Base-by-base conservation (phyloP, 1,140 invertebrate species). In the Acromyrmex heyeri region DNA sequence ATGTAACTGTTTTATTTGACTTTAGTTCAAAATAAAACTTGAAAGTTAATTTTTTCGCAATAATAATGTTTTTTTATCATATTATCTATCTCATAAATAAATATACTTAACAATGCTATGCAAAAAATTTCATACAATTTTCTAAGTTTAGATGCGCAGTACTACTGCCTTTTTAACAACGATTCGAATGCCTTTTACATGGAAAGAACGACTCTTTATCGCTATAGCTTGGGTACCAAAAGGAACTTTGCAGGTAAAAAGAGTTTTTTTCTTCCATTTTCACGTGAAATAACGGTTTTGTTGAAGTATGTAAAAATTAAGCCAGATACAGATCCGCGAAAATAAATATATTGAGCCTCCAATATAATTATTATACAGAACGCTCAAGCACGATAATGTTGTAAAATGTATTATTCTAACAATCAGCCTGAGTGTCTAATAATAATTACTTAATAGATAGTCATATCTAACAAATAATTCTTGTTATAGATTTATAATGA, bases 191-290 rank as follows among this genome's bases (percentile, higher is more conserved):
- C 55, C 87, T 0, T 94, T 95, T 14, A 93, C 91, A 48, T 81
- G 82, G 62, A 94, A 93, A 72, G 95, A 95, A 87, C 87, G 92
- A 61, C 34, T 94, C 16, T 95, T 95, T 38, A 89, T 95, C 5
- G 90, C 94, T 0, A 16, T 94, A 0, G 86, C 92, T 59, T 95
- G 93, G 94, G 1, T 95, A 16, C 92, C 94, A 0, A 95, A 95
- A 88, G 94, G 94, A 85, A 94, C 93, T 1, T 69, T 94, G 61
- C 94, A 95, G 87, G 94, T 95, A 91, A 73, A 59, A 81, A 16
- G 2, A 24, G 0, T 8, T 12, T 10, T 24, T 16, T 53, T 24
- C 24, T 10, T 38, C 8, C 8, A 4, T n/a, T n/a, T 2, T 2
- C 10, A 44, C 10, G 2, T 50, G 48, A 50, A 50, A 50, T 10